These are phyloP conservation scores for Gastracanthus pulcherrimus DNA, from an alignment of 2,888 invertebrate species.

Conservation along the genomic window DNA sequence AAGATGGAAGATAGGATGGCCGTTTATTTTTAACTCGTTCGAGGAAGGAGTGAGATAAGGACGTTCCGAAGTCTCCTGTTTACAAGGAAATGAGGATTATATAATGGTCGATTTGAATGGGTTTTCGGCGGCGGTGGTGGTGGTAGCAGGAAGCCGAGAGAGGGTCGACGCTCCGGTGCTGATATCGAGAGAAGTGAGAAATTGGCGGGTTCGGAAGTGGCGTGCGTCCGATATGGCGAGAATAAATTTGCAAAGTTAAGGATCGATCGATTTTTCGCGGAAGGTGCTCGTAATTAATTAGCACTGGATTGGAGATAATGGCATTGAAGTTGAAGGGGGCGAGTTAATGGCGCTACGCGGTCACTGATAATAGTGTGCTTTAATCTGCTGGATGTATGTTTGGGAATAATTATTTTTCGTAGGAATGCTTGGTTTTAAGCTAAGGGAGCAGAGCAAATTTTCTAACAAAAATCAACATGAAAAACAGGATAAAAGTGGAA, in stretches of 20 bases:
- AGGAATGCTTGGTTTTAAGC: too few species aligned
- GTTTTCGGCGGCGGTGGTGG: neutral
- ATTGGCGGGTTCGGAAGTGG: neutral
- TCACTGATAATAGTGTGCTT: neutral
- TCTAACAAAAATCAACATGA: too few species aligned
- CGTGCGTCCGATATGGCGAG: neutral
- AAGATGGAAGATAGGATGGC: too few species aligned
- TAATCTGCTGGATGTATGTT: neutral
- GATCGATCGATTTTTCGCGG: neutral
- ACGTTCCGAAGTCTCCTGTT: neutral
- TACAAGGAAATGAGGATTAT: neutral
- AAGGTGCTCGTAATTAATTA: neutral
- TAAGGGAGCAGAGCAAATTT: too few species aligned
- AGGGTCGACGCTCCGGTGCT: neutral
- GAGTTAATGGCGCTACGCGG: neutral
- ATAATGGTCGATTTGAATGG: constrained; percentile 1
- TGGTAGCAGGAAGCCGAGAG: neutral
- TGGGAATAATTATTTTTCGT: neutral
- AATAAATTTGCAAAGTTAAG: neutral
- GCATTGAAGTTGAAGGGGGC: neutral
- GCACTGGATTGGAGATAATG: neutral
- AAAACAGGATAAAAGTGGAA: too few species aligned
- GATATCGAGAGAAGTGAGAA: neutral
- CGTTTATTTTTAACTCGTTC: neutral
- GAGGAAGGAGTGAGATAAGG: neutral